Evolutionary conservation across 30 jellyfish, hydroid and myxozoan genomes (phyloP).

Genomic region (Aurelia aurita): DNA sequence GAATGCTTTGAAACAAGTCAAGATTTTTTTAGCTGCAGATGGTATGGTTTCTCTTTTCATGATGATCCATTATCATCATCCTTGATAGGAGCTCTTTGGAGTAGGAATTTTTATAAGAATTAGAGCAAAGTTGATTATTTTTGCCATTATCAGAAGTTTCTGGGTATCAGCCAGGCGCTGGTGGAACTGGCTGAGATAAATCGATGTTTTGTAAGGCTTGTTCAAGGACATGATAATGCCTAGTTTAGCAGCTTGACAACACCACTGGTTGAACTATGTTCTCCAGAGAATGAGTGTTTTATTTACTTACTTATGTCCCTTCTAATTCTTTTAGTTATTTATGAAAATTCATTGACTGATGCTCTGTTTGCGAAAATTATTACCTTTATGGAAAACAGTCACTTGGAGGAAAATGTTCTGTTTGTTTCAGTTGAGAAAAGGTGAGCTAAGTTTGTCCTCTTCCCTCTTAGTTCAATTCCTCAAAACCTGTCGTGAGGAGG

Average conservation of each 20-base stretch:
- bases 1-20: not conserved
- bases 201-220: too few species aligned
- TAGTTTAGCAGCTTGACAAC: too few species aligned
- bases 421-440: conserved; percentile 63
- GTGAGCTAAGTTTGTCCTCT: not conserved
- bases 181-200: too few species aligned
- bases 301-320: not conserved
- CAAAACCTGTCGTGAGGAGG: too few species aligned
- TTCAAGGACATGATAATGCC: too few species aligned
- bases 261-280: too few species aligned
- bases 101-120: too few species aligned
- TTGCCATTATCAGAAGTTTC: too few species aligned
- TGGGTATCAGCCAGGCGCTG: too few species aligned
- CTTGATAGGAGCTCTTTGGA: not conserved
- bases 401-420: not conserved
- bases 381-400: conserved; percentile 4
- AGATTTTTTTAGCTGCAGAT: conserved; percentile 60
- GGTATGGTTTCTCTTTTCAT: conserved; percentile 9
- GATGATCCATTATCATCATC: not conserved
- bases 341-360: conserved; percentile 61
- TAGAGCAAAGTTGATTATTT: too few species aligned
- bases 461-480: too few species aligned
- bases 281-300: not conserved
- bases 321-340: conserved; percentile 37
- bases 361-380: conserved; percentile 40